Evolutionary conservation across 2,888 invertebrate genomes (phyloP).

Genomic region (Hymenopus coronatus): DNA sequence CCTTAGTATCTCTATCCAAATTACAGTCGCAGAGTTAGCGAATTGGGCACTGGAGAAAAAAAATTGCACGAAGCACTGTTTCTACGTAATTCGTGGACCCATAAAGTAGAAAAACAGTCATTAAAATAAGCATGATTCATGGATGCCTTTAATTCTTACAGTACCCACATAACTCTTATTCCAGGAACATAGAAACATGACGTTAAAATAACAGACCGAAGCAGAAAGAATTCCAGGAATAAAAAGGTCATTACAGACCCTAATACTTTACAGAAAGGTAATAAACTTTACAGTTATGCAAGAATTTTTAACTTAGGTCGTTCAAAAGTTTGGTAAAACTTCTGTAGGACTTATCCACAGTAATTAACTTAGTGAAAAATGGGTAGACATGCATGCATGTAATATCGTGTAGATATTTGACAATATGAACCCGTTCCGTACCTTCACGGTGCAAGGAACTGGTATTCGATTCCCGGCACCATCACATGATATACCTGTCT

Average conservation of each 20-base stretch:
- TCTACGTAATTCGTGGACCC: background rate
- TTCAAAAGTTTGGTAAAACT: background rate
- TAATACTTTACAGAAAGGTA: background rate
- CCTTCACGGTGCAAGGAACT: too few relatives aligned
- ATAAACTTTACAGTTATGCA: background rate
- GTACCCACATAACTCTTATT: background rate
- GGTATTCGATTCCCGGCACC: too few relatives aligned
- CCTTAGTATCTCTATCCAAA: background rate
- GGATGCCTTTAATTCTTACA: background rate
- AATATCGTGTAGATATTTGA: too few relatives aligned
- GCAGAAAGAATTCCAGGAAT: background rate
- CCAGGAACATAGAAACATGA: background rate
- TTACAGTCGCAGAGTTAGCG: background rate
- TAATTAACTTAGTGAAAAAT: too few relatives aligned
- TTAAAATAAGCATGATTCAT: background rate
- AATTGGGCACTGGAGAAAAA: background rate
- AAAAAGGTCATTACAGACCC: background rate
- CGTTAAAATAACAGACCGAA: background rate
- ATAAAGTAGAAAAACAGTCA: background rate
- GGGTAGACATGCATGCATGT: too few relatives aligned
- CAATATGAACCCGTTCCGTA: too few relatives aligned
- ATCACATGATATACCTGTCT: too few relatives aligned
- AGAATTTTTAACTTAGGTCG: background rate
- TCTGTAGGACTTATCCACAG: too few relatives aligned
- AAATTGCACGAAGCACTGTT: background rate